phyloP scores from a whole-genome alignment of 2,113 vertebrate genomes.

The Pteropus alecto region DNA sequence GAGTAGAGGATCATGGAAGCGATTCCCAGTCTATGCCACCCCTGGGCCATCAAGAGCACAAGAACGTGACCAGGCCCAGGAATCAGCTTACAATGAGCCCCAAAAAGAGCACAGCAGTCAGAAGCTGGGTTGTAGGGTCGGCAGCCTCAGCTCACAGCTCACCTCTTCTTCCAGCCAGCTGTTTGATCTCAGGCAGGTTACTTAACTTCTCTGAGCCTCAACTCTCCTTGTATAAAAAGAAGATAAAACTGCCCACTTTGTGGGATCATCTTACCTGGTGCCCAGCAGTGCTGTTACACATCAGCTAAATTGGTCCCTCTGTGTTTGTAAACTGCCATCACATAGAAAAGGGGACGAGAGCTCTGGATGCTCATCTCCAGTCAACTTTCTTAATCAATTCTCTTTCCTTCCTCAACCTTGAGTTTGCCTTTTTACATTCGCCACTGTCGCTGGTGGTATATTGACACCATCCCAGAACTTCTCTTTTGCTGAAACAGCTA shows the following conservation, averaged over 20 bases:
- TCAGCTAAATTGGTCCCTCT: fast-evolving
- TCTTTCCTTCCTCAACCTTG: neutral
- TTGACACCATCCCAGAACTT: neutral
- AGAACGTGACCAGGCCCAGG: neutral
- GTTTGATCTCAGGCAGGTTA: neutral
- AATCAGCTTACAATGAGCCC: too few relatives aligned
- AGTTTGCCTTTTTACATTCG: too few relatives aligned
- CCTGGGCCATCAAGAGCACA: too few relatives aligned
- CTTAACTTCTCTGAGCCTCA: neutral
- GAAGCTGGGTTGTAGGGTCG: neutral
- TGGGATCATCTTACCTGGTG: fast-evolving
- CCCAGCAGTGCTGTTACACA: fast-evolving
- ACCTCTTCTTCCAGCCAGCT: neutral
- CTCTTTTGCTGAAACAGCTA: neutral
- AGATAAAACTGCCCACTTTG: neutral
- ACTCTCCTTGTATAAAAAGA: neutral
- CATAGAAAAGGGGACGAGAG: neutral
- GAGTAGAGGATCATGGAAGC: too few relatives aligned
- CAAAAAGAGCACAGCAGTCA: fast-evolving
- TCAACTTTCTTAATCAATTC: fast-evolving
- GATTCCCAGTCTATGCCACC: neutral
- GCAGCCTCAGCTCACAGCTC: neutral
- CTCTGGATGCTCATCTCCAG: neutral
- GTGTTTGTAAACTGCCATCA: neutral
- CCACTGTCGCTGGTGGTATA: neutral